Conservation (phyloP, 2,797 vertebrate genomes). For the Florisuga fusca region DNA sequence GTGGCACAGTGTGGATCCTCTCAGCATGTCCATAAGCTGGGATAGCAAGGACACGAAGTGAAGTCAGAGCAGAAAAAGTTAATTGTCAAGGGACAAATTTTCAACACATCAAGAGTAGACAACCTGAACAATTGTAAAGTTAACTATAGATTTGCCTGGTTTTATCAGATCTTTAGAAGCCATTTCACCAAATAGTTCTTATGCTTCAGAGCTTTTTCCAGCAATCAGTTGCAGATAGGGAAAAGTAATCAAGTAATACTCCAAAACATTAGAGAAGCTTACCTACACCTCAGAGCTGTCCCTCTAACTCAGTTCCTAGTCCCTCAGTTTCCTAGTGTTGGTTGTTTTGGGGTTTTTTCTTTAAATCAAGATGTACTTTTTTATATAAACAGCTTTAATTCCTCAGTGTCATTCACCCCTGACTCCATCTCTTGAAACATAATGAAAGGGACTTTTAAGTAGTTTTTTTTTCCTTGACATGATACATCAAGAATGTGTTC, state of each 20-base stretch:
- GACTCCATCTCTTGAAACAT: neutral
- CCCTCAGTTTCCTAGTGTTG: neutral
- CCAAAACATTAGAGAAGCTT: neutral
- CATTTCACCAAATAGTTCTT: conserved; percentile 9
- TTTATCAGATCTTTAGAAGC: conserved; percentile 29
- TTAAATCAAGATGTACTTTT: neutral
- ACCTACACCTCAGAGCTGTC: neutral
- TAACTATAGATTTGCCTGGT: neutral
- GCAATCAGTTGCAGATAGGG: neutral
- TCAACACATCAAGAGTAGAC: neutral
- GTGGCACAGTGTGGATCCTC: neutral
- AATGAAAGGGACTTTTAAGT: neutral
- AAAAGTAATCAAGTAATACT: conserved; percentile 12
- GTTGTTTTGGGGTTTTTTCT: neutral
- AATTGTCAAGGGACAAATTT: neutral
- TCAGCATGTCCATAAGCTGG: neutral
- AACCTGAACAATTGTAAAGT: neutral
- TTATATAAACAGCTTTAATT: neutral
- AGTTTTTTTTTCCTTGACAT: neutral
- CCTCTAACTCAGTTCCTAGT: neutral
- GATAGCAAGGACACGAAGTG: neutral
- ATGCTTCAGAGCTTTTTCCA: neutral
- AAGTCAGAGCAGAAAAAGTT: neutral
- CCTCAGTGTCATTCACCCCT: neutral
- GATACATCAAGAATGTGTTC: neutral